Conservation (phyloP, 2,888 invertebrate species). For the Tinea semifulvella region DNA sequence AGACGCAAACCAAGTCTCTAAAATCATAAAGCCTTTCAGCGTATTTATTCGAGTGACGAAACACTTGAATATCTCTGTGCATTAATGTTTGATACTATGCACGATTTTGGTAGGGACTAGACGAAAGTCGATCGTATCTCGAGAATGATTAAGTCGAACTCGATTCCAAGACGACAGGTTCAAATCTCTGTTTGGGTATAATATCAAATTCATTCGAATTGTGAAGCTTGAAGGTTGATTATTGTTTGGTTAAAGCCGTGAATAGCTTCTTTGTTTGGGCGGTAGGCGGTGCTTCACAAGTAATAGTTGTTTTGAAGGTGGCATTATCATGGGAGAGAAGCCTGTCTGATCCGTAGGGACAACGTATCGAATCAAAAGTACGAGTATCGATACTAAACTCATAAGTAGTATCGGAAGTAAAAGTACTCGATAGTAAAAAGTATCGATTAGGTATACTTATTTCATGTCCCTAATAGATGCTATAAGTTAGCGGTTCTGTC, state of each 20-base stretch:
- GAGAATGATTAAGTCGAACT: conserved; percentile 26
- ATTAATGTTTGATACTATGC: not conserved
- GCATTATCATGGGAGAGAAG: conserved; percentile 7
- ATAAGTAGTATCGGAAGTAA: too few species aligned
- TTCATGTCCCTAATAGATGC: too few species aligned
- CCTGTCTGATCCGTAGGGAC: too few species aligned
- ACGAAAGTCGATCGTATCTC: conserved; percentile 26
- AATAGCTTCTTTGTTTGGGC: conserved; percentile 14
- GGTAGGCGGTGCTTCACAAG: conserved; percentile 17
- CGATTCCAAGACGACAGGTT: conserved; percentile 18
- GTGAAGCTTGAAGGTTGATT: conserved; percentile 10
- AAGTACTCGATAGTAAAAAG: too few species aligned
- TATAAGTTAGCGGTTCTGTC: too few species aligned
- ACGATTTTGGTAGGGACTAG: not conserved
- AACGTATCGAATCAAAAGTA: too few species aligned
- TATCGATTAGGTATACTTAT: too few species aligned
- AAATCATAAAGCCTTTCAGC: conserved; percentile 44
- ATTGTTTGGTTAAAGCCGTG: conserved; percentile 9
- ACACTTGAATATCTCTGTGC: conserved; percentile 45
- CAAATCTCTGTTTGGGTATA: conserved; percentile 12
- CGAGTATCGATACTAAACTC: too few species aligned
- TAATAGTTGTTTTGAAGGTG: conserved; percentile 12
- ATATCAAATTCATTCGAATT: not conserved
- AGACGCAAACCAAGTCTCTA: conserved; percentile 25
- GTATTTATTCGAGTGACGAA: conserved; percentile 47